Evolutionary conservation across 2,888 invertebrate species (phyloP), one percentile per base, ranked within the genome.

Genomic region (Pterostichus madidus): DNA sequence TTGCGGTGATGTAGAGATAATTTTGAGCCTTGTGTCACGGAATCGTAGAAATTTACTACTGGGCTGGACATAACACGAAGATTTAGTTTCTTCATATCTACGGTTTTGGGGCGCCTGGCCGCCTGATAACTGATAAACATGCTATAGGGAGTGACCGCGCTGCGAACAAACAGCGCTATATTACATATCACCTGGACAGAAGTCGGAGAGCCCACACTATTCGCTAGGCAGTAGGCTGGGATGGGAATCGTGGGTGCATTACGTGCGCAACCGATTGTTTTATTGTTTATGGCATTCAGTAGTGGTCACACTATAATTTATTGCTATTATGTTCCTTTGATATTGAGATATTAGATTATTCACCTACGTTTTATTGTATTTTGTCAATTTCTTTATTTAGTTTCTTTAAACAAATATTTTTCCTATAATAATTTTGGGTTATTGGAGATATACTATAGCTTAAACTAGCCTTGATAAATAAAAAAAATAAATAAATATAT

Each of bases 51-150:
- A 80, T 80, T 80, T 80, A 71, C 80, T 56, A 71, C 80, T 71
- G 80, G 80, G 71, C 53, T 71, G 80, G 71, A 80, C 80, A 80
- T 80, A 80, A 80, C 80, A 80, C 80, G 80, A 80, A 80, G 80
- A 80, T 80, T 80, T 80, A 80, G 71, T 53, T 80, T 80, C 80
- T 80, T 80, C 80, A 80, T 80, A 80, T 80, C 80, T 80, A 80
- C 35, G 68, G 53, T 71, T 71, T 80, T 44, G 56, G 80, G 80
- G 68, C 56, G 31, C 13, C 35, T 31, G n/a, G 13, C 11, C 39
- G 59, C 8, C 64, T 80, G 80, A 80, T 80, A 80, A 80, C 80
- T 44, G 80, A 80, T 80, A 80, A 80, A 71, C 80, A 80, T 80
- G 80, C 80, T 80, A 80, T 52, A 71, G 80, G 80, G 80, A 80